These are phyloP conservation scores for Falco rusticolus DNA, from an alignment of 2,797 vertebrate species.

Conservation along the genomic window DNA sequence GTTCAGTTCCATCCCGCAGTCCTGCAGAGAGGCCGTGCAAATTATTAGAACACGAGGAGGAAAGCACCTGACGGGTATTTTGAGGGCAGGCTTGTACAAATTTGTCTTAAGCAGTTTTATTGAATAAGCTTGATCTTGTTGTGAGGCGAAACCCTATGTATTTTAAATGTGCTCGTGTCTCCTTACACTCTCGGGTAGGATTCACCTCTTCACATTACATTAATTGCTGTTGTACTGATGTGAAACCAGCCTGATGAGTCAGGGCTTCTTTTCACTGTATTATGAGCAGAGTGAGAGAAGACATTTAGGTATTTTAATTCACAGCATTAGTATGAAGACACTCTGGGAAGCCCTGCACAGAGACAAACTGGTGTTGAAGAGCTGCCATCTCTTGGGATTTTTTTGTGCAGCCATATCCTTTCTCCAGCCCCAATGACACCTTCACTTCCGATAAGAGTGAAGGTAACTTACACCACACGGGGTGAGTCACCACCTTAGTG, in stretches of 20 bases:
- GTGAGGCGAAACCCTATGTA: background rate
- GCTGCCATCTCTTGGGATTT: background rate
- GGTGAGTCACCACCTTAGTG: background rate
- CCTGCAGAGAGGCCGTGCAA: constrained; percentile 71
- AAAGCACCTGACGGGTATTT: background rate
- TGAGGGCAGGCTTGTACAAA: background rate
- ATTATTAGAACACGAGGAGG: background rate
- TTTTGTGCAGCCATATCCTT: background rate
- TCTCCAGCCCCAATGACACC: background rate
- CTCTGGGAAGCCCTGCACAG: background rate
- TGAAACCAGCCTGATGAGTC: background rate
- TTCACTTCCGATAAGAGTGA: background rate
- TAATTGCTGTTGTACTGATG: background rate
- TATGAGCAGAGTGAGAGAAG: background rate
- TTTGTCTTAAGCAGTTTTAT: background rate
- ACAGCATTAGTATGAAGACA: background rate
- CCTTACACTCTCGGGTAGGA: background rate
- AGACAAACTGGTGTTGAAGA: background rate
- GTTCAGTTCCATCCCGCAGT: constrained; percentile 92
- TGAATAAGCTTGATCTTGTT: background rate
- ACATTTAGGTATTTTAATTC: background rate
- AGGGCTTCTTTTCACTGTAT: background rate
- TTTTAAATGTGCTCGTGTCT: background rate
- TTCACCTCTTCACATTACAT: background rate
- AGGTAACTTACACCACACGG: background rate